Conservation (phyloP, 1,140 invertebrate species). For the Tyrophagus putrescentiae region DNA sequence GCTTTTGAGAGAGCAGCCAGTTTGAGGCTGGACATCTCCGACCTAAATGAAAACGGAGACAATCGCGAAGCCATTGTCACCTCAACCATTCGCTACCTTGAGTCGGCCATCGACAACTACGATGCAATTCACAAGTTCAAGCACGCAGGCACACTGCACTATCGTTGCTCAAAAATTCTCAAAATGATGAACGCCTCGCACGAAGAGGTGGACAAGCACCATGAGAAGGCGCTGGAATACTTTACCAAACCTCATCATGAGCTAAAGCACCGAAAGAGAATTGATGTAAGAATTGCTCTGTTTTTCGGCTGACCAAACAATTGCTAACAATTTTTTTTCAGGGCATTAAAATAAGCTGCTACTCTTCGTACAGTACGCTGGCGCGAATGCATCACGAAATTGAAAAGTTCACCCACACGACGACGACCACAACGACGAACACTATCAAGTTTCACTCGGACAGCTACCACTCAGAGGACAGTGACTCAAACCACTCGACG, state of each 20-base stretch:
- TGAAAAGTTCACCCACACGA: background rate
- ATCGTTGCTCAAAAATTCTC: slow-evolving; percentile 6
- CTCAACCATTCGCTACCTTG: slow-evolving; percentile 8
- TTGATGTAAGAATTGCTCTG: slow-evolving; percentile 9
- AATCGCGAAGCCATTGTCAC: background rate
- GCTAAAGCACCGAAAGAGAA: slow-evolving; percentile 18
- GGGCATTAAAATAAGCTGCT: slow-evolving; percentile 19
- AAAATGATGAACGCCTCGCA: slow-evolving; percentile 1
- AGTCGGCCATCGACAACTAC: slow-evolving; percentile 16
- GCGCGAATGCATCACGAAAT: slow-evolving; percentile 5
- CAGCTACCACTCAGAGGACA: background rate
- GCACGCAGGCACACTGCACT: slow-evolving; percentile 19
- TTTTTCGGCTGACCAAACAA: background rate
- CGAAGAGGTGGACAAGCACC: slow-evolving; percentile 15
- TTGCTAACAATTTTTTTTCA: background rate
- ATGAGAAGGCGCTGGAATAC: slow-evolving; percentile 16
- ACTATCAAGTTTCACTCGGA: slow-evolving; percentile 1
- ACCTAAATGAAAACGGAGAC: background rate
- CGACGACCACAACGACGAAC: background rate
- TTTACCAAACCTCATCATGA: slow-evolving; percentile 18
- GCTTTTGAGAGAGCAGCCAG: slow-evolving; percentile 17
- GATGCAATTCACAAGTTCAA: slow-evolving; percentile 18
- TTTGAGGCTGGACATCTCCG: background rate
- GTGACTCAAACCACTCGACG: background rate
- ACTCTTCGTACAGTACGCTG: slow-evolving; percentile 2